Evolutionary conservation across 2,797 vertebrate species (phyloP), one percentile per base, ranked within the genome.

Genomic region (Somateria mollissima): DNA sequence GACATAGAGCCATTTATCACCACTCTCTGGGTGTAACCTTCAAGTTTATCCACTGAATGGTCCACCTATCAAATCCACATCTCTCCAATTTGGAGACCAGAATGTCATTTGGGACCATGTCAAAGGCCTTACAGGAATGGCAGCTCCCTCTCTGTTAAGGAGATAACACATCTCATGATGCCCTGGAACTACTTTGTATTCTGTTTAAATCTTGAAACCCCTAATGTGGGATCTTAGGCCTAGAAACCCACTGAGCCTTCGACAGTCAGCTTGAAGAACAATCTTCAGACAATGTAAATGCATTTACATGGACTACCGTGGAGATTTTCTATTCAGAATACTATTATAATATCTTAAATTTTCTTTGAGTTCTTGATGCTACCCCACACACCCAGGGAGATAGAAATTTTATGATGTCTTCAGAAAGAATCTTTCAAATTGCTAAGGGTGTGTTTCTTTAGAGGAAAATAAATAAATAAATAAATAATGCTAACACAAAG

Each of bases 161-260:
- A 75, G n/a, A 13, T 41, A 18, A 6, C 30, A 45, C 11, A 41
- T 47, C 2, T 0, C 13, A 41, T 0, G 4, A 12, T 19, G 64
- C 13, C 3, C 7, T 75, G 43, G 41, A 22, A 34, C 3, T 39
- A 70, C 11, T 28, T 34, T 72, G 13, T 14, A 6, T 76, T 3
- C 22, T 47, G 13, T 36, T 65, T 53, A 61, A 4, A 70, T 47
- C 45, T 60, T 61, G 56, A 57, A 45, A 57, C 1, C 5, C 15
- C 11, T 30, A 16, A 58, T 47, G 16, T 47, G 22, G 3, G 28
- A 54, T 74, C 12, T 34, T 58, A 47, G 27, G 12, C 27, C 12
- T 74, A 10, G 18, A 69, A 70, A 58, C 12, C 13, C 17, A 43
- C 20, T 18, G 28, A 4, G 13, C 28, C 25, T 76, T 87, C 28